Conservation (phyloP, 1,140 invertebrate species). For the Campodea augens region DNA sequence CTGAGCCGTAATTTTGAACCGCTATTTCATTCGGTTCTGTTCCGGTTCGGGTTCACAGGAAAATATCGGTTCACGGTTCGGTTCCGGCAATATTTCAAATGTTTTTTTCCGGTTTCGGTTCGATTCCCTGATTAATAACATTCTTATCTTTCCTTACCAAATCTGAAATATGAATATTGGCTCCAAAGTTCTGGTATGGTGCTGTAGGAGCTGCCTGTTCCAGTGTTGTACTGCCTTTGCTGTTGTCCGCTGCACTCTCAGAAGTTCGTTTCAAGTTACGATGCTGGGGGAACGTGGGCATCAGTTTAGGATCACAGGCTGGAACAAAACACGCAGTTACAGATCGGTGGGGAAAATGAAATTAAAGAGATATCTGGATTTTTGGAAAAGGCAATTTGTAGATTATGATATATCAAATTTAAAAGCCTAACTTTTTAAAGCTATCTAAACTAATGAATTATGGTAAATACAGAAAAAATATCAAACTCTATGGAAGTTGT, state of each 20-base stretch:
- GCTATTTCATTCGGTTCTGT: no score
- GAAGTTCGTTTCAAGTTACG: conserved; percentile 47
- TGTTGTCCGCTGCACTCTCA: background rate
- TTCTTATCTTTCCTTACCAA: conserved; percentile 9
- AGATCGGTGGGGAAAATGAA: conserved; percentile 8
- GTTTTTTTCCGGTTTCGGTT: no score
- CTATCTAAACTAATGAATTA: conserved; percentile 6
- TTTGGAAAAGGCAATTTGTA: no score
- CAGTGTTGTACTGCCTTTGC: conserved; percentile 1
- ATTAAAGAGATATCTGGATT: no score
- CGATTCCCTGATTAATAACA: no score
- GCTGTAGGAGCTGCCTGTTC: conserved; percentile 5
- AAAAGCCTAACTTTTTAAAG: conserved; percentile 4
- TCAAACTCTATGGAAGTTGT: background rate
- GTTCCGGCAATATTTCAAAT: no score
- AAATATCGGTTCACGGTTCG: no score
- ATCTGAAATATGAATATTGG: conserved; percentile 9
- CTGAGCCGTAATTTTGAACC: no score
- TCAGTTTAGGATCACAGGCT: conserved; percentile 88
- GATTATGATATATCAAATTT: conserved; percentile 8
- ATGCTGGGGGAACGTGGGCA: conserved; percentile 94
- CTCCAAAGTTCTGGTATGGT: conserved; percentile 6
- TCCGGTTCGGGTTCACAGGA: no score
- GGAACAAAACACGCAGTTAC: conserved; percentile 21
- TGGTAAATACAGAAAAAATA: background rate